Percentiles rank a stretch among this genome's conserved stretches.
phyloP scores from a whole-genome alignment of 2,888 invertebrate species.

The Oligia strigilis region DNA sequence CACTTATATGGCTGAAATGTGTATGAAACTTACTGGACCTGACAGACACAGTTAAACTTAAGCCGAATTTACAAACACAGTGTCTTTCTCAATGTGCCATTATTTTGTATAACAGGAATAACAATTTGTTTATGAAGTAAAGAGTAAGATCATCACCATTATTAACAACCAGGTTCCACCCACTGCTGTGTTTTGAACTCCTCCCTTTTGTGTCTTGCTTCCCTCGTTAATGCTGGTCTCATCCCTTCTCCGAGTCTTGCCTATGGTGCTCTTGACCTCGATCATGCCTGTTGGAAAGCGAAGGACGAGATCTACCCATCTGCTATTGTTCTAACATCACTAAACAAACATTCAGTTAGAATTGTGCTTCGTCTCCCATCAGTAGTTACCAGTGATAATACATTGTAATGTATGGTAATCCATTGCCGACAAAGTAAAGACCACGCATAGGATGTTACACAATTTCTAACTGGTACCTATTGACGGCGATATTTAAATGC shows the following conservation, averaged over 20 bases:
- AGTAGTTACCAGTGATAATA: not conserved
- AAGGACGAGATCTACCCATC: not conserved
- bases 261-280: no score
- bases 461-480: slow-evolving; percentile 8
- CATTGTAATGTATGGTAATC: not conserved
- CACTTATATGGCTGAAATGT: slow-evolving; percentile 27
- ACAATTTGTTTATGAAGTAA: slow-evolving; percentile 14
- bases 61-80: slow-evolving; percentile 40
- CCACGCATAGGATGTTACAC: slow-evolving; percentile 7
- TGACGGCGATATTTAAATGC: slow-evolving; percentile 36
- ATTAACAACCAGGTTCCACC: not conserved
- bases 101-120: slow-evolving; percentile 16
- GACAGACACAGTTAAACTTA: slow-evolving; percentile 43
- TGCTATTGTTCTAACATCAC: not conserved
- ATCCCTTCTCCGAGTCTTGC: not conserved
- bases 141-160: not conserved
- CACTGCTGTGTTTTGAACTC: not conserved
- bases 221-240: not conserved
- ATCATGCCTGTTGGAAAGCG: no score
- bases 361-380: not conserved
- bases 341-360: not conserved
- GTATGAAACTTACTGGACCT: slow-evolving; percentile 11
- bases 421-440: slow-evolving; percentile 19
- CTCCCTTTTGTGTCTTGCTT: not conserved
- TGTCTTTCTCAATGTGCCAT: slow-evolving; percentile 7